phyloP scores from a whole-genome alignment of 2,797 vertebrate genomes.

The Myotis pilosus region DNA sequence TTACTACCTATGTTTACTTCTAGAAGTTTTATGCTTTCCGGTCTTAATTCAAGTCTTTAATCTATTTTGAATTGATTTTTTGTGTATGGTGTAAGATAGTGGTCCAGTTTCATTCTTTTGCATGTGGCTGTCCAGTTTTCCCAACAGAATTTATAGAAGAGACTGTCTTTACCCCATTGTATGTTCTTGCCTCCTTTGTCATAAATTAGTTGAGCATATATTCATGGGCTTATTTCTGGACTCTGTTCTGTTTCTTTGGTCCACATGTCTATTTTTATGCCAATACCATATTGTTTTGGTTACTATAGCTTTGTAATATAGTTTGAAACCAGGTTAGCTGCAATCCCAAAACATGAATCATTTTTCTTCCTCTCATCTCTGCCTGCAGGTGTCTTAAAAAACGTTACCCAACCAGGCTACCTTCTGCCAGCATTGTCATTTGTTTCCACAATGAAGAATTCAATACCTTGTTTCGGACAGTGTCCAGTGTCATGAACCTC shows the following conservation, averaged over 20 bases:
- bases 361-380: neutral
- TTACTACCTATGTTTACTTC: neutral
- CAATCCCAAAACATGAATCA: neutral
- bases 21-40: neutral
- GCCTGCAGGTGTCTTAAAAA: constrained; percentile 87
- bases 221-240: neutral
- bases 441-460: constrained; percentile 97
- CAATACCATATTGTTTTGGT: neutral
- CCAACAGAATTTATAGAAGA: neutral
- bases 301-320: neutral
- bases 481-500: constrained; percentile 91
- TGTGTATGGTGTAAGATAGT: too few species aligned
- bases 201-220: neutral
- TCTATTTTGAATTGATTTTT: neutral
- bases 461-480: constrained; percentile 90
- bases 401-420: constrained; percentile 85
- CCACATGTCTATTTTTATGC: neutral
- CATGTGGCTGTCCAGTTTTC: neutral
- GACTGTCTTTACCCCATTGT: neutral
- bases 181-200: neutral
- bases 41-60: neutral
- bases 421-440: constrained; percentile 91
- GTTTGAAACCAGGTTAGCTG: neutral
- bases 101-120: neutral
- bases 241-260: neutral